phyloP scores from a whole-genome alignment of 2,888 invertebrate genomes.

The Monoplex corrugatus region DNA sequence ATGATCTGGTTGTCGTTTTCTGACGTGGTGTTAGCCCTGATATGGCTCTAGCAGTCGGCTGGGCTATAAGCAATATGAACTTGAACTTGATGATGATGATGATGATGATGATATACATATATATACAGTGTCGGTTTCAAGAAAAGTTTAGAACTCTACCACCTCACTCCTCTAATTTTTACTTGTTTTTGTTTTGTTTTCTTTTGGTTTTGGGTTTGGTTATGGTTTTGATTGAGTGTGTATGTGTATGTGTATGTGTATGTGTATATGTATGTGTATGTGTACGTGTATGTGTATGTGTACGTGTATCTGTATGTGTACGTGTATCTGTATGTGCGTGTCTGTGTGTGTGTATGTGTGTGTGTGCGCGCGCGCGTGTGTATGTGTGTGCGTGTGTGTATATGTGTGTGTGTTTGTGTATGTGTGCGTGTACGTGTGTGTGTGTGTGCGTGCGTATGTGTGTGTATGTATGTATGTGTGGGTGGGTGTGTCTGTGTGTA shows the following conservation, averaged over 20 bases:
- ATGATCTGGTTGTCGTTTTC: not conserved
- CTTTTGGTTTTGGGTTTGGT: too few relatives aligned
- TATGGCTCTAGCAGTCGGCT: too few relatives aligned
- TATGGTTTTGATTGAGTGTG: not conserved
- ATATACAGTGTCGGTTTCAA: not conserved
- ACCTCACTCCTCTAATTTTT: not conserved
- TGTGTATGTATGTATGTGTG: too few relatives aligned
- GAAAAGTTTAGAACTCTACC: not conserved
- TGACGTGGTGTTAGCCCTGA: too few relatives aligned
- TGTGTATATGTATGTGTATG: constrained; percentile 35
- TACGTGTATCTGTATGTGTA: too few relatives aligned
- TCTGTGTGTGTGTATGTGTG: not conserved
- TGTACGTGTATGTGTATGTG: not conserved
- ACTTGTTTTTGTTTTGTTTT: too few relatives aligned
- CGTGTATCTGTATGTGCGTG: not conserved
- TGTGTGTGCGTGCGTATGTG: not conserved
- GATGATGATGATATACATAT: not conserved
- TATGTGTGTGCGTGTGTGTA: too few relatives aligned
- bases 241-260: constrained; percentile 33
- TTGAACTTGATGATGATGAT: not conserved
- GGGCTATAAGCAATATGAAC: not conserved
- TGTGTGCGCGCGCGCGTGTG: too few relatives aligned
- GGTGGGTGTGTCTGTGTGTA: too few relatives aligned
- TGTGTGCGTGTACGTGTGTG: not conserved
- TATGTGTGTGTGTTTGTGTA: constrained; percentile 15